Conservation (phyloP, 2,113 vertebrate genomes). For the Leuciscus idus region DNA sequence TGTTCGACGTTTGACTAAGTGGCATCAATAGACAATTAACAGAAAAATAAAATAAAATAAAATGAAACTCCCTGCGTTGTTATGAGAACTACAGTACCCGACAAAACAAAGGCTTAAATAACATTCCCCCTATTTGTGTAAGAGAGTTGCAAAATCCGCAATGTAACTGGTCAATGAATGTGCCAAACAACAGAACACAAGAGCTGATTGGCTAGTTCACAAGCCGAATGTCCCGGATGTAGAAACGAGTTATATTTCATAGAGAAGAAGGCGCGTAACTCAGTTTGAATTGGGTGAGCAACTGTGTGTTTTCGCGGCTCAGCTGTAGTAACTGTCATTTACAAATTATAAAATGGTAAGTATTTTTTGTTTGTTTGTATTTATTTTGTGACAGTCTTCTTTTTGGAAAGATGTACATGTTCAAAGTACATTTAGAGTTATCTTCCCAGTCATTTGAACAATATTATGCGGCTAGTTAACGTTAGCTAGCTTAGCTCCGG, state of each 20-base stretch:
- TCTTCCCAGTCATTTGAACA: background rate
- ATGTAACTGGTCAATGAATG: background rate
- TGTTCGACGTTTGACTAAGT: no score
- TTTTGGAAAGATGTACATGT: background rate
- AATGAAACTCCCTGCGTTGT: no score
- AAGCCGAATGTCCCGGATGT: constrained; percentile 50
- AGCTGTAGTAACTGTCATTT: background rate
- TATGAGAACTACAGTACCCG: constrained; percentile 15
- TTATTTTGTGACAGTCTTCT: no score
- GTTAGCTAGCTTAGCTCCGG: background rate
- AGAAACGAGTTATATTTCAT: constrained; percentile 26
- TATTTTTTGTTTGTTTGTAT: no score
- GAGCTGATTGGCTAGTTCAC: constrained; percentile 39
- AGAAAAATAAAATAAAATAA: no score
- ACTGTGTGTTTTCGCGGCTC: background rate
- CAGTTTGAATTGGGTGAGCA: constrained; percentile 47
- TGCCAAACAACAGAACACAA: background rate
- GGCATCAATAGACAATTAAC: no score
- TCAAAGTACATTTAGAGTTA: background rate
- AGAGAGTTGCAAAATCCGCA: background rate
- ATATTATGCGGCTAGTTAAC: background rate
- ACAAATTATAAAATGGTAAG: constrained; percentile 45
- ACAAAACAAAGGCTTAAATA: no score
- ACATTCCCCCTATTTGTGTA: background rate
- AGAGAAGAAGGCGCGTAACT: constrained; percentile 57